These are phyloP conservation scores for Temnothorax curvispinosus DNA, from an alignment of 1,140 invertebrate species.

Conservation along the genomic window DNA sequence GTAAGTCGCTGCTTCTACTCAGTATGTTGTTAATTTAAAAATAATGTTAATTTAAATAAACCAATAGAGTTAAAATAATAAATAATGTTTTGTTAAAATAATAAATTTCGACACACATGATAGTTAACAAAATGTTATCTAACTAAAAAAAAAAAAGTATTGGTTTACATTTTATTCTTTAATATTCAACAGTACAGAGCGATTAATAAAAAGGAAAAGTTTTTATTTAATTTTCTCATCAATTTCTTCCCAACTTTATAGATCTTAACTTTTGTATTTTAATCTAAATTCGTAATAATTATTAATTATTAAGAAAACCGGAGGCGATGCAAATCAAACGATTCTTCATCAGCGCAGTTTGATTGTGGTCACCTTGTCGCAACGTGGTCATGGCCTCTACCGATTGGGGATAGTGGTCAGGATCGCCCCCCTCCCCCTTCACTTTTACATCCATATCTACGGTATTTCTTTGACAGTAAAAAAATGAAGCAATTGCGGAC, in stretches of 20 bases:
- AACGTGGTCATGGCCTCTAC: conserved; percentile 80
- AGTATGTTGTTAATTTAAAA: no score
- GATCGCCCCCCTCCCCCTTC: conserved; percentile 66
- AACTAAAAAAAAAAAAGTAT: no score
- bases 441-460: conserved; percentile 75
- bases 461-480: not conserved
- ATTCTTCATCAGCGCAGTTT: conserved; percentile 46
- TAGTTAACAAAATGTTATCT: no score
- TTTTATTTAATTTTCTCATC: not conserved
- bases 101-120: no score
- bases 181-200: not conserved
- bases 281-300: not conserved
- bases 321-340: conserved; percentile 25
- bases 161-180: no score
- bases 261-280: not conserved
- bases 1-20: no score
- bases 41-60: no score
- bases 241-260: not conserved
- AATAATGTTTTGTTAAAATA: no score
- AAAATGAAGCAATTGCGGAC: not conserved
- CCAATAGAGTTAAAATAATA: not conserved
- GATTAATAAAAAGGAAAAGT: not conserved
- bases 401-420: conserved; percentile 73
- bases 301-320: not conserved
- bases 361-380: conserved; percentile 77